Percentiles rank a stretch among this genome's conserved stretches.
Evolutionary conservation across 2,888 invertebrate species (phyloP).

Genomic region (Melieria picta): DNA sequence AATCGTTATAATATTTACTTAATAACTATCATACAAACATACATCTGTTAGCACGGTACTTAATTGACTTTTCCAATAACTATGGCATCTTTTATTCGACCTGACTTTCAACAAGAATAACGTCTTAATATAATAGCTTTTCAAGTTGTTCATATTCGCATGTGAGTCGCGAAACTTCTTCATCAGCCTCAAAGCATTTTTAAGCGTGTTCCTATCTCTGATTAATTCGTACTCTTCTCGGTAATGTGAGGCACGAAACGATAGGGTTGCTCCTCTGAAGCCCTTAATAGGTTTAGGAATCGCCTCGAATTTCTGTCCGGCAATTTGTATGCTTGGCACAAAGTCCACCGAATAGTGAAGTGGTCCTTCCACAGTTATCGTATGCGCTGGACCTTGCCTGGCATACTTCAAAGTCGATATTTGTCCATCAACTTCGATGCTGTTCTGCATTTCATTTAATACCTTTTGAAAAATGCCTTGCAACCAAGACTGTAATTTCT

Average conservation of each 20-base stretch:
- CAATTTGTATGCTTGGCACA: conserved; percentile 52
- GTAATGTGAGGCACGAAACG: conserved; percentile 54
- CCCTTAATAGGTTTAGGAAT: conserved; percentile 55
- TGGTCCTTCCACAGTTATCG: conserved; percentile 44
- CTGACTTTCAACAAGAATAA: conserved; percentile 51
- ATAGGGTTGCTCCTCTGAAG: conserved; percentile 37
- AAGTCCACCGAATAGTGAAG: conserved; percentile 53
- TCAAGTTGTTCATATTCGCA: conserved; percentile 50
- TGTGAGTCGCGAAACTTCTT: conserved; percentile 55
- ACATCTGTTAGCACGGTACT: conserved; percentile 49
- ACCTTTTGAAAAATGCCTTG: conserved; percentile 1
- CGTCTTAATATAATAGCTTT: conserved; percentile 61
- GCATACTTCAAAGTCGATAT: conserved; percentile 41
- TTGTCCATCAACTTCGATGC: conserved; percentile 25
- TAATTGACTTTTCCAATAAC: conserved; percentile 48
- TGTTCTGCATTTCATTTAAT: neutral
- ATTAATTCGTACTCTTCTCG: conserved; percentile 49
- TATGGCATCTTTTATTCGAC: neutral
- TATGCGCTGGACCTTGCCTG: conserved; percentile 57
- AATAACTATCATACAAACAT: conserved; percentile 23
- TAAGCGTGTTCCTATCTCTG: conserved; percentile 45
- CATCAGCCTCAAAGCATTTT: conserved; percentile 50
- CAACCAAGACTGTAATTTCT: conserved; percentile 8
- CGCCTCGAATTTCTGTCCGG: conserved; percentile 50
- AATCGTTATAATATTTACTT: neutral